phyloP scores from a whole-genome alignment of 92 coral and sea anemone species.

The Epizoanthus scotinus region DNA sequence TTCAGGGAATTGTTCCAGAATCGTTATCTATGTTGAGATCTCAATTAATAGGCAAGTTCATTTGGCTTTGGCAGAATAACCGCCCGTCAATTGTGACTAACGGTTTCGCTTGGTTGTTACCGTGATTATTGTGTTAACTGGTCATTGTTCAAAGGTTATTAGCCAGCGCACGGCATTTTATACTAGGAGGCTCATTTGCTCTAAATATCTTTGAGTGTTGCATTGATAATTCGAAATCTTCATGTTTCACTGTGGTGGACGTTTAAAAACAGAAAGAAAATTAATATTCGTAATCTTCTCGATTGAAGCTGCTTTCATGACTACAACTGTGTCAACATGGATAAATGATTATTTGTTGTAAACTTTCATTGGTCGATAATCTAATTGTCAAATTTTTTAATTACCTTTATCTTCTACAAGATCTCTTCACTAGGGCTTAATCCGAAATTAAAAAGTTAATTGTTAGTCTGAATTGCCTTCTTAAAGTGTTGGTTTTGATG shows the following conservation, averaged over 20 bases:
- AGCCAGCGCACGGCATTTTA: not conserved
- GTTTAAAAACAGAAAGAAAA: not conserved
- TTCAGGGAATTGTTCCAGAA: not conserved
- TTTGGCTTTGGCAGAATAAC: constrained; percentile 19
- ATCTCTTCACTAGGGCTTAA: constrained; percentile 56
- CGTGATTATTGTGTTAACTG: not conserved
- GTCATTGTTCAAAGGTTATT: not conserved
- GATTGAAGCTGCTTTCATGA: constrained; percentile 1
- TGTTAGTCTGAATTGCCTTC: constrained; percentile 49
- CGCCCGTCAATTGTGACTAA: constrained; percentile 27
- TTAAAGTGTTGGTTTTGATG: constrained; percentile 33
- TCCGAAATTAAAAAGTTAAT: constrained; percentile 58
- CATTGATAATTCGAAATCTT: not conserved
- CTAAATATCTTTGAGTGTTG: not conserved
- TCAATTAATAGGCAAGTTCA: not conserved
- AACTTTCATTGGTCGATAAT: constrained; percentile 64
- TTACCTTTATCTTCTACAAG: constrained; percentile 59
- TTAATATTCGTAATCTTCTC: not conserved
- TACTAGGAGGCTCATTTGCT: not conserved
- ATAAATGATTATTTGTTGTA: constrained; percentile 52
- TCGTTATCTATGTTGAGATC: constrained; percentile 15
- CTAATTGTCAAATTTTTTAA: constrained; percentile 64
- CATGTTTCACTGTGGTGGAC: not conserved
- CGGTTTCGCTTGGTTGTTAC: constrained; percentile 17
- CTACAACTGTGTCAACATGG: constrained; percentile 57